Base-by-base conservation (phyloP, 2,113 vertebrate genomes). In the Phoxinus phoxinus region DNA sequence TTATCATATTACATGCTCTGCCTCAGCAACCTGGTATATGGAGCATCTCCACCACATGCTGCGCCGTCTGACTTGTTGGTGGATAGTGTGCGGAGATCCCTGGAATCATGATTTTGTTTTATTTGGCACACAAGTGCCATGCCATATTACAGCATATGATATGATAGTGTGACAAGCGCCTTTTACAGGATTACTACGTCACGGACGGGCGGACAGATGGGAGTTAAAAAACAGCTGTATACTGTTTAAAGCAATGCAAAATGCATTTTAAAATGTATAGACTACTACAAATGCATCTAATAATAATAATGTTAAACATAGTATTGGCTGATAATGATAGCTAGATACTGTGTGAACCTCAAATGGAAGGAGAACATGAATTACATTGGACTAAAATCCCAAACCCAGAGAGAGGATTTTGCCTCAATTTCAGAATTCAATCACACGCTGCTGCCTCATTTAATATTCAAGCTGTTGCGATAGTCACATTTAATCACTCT, bases 1-100 rank as follows among this genome's bases (percentile, higher is more conserved):
- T 53, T 76, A 76, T 76, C 46, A 76, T 53, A 32, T 53, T 53
- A 76, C n/a, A 78, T 78, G 53, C 32, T n/a, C 53, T 59, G 48
- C 51, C 21, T 78, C 21, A 58, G 32, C 76, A 78, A 1, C 19
- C 27, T 59, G 53, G 53, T 59, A 58, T 78, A 78, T 59, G 53
- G 30, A 35, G 76, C 76, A 78, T 78, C 76, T 78, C 51, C 10
- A 23, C 76, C 76, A 58, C 76, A 78, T 37, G 11, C 76, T n/a
- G 76, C 35, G 11, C 51, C 0, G 0, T 78, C 30, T 78, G 76
- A 78, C 51, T 58, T 3, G 4, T 32, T 13, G 32, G 19, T 53
- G 3, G 72, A 25, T 48, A 25, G 41, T 53, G 25, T 12, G 4
- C 27, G 32, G 9, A 76, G 46, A 76, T 32, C 35, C 0, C 32